A percentile compares a stretch with the other conserved stretches of the same genome.
These are phyloP conservation scores for Spialia ferax DNA, from an alignment of 2,888 invertebrate genomes.

Conservation along the genomic window DNA sequence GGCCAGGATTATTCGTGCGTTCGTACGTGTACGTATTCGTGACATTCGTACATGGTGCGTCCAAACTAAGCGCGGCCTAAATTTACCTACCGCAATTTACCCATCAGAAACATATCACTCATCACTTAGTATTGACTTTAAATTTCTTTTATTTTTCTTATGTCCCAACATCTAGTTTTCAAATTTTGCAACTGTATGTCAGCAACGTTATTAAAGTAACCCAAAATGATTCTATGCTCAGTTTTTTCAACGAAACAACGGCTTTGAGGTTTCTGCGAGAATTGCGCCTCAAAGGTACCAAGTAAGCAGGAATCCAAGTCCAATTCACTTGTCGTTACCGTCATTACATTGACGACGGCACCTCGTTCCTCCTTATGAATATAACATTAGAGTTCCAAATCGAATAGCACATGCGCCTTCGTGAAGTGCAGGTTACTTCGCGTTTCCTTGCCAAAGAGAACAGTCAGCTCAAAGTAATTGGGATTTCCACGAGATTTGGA, in stretches of 20 bases:
- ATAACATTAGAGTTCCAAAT: constrained; percentile 12
- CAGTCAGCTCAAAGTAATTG: constrained; percentile 36
- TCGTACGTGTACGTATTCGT: too few species aligned
- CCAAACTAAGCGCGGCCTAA: too few species aligned
- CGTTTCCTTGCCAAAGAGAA: constrained; percentile 13
- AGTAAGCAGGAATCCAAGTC: constrained; percentile 30
- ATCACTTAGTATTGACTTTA: too few species aligned
- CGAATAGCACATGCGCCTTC: neutral
- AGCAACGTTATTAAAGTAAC: constrained; percentile 15
- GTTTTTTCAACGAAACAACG: constrained; percentile 29
- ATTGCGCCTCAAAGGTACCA: constrained; percentile 28
- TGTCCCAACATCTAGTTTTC: neutral
- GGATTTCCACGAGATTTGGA: constrained; percentile 15
- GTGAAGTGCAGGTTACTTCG: neutral
- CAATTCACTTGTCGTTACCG: constrained; percentile 30
- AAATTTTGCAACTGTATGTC: neutral
- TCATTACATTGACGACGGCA: constrained; percentile 1
- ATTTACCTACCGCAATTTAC: too few species aligned
- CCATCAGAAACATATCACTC: too few species aligned
- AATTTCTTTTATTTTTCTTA: neutral
- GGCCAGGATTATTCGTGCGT: too few species aligned
- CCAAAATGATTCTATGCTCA: constrained; percentile 18
- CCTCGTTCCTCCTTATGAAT: constrained; percentile 6
- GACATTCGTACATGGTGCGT: too few species aligned
- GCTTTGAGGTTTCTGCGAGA: constrained; percentile 29